Base-by-base conservation (phyloP, 2,113 vertebrate species). In the Microtus pennsylvanicus region DNA sequence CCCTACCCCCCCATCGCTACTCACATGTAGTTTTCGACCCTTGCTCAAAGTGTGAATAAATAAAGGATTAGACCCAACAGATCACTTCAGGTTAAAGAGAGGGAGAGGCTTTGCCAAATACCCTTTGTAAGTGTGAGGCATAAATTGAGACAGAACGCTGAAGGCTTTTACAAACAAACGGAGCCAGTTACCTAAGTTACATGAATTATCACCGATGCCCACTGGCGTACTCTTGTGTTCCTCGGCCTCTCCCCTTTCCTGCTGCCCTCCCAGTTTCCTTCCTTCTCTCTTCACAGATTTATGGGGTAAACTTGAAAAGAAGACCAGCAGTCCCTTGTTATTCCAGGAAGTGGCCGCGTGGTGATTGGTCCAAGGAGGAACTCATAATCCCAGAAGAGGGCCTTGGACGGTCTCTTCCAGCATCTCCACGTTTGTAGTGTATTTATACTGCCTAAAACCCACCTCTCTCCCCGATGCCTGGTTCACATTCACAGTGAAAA, bases 131-230 rank as follows among this genome's bases (percentile, higher is more conserved):
- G 30, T 50, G 24, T 33, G 52, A 69, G 50, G 52, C n/a, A 74
- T 81, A 85, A 77, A 85, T 9, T 78, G 47, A 89, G 47, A 67
- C 3, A 21, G 35, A 87, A 92, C 11, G 83, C 14, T 67, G 88
- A 95, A 65, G 16, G 55, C 7, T 83, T 87, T 87, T 70, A 83
- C 24, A 92, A 94, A 93, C 83, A 96, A 90, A 90, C 28, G 72
- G 5, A 93, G 72, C 33, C 58, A 85, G 65, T 69, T 74, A 85
- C 9, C 26, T 61, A 55, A 88, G 93, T 91, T 92, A 67, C 75
- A 89, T 28, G 76, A 92, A 90, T 81, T 77, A 75, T 67, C 80
- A 85, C 21, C 30, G 45, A 90, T n/a, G 65, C 28, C 22, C 28
- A 67, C 35, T 91, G 26, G 7, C 42, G 33, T 14, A 38, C n/a